These are phyloP conservation scores for Chrysogorgia sp. DNA, from an alignment of 92 coral and sea anemone genomes.

Conservation along the genomic window DNA sequence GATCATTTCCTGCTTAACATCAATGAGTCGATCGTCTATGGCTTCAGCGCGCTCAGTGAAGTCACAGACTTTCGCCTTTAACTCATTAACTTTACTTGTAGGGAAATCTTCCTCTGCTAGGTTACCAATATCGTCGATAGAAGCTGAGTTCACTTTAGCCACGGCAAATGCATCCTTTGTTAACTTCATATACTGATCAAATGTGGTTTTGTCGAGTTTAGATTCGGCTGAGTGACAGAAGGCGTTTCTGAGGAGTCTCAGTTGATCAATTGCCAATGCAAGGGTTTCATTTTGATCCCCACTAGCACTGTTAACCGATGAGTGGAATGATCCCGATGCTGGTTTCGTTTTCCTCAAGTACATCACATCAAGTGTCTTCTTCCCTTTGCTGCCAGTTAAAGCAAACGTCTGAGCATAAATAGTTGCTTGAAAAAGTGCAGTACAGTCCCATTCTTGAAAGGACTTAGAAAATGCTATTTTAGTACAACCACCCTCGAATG, in stretches of 20 bases:
- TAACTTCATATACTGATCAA: slow-evolving; percentile 27
- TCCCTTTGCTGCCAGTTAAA: slow-evolving; percentile 10
- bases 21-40: too few relatives aligned
- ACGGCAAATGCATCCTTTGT: slow-evolving; percentile 55
- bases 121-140: slow-evolving; percentile 32
- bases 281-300: slow-evolving; percentile 47
- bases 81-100: slow-evolving; percentile 18
- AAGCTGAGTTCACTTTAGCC: slow-evolving; percentile 21
- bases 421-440: slow-evolving; percentile 52
- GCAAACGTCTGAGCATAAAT: slow-evolving; percentile 48
- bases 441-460: slow-evolving; percentile 53
- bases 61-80: too few relatives aligned
- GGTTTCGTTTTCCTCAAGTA: slow-evolving; percentile 23
- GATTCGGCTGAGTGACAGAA: slow-evolving; percentile 46
- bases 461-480: slow-evolving; percentile 33
- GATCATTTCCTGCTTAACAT: not conserved
- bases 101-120: slow-evolving; percentile 58
- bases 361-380: slow-evolving; percentile 30
- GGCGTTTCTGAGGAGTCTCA: slow-evolving; percentile 48
- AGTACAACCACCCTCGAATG: slow-evolving; percentile 37
- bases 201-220: slow-evolving; percentile 33
- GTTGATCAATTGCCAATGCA: slow-evolving; percentile 58
- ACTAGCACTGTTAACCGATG: slow-evolving; percentile 42
- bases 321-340: slow-evolving; percentile 28
- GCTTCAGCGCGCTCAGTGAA: too few relatives aligned